Percentiles rank a stretch among this genome's conserved stretches.
These are phyloP conservation scores for Clarias platycephalus DNA, from an alignment of 2,797 vertebrate species.

Conservation along the genomic window DNA sequence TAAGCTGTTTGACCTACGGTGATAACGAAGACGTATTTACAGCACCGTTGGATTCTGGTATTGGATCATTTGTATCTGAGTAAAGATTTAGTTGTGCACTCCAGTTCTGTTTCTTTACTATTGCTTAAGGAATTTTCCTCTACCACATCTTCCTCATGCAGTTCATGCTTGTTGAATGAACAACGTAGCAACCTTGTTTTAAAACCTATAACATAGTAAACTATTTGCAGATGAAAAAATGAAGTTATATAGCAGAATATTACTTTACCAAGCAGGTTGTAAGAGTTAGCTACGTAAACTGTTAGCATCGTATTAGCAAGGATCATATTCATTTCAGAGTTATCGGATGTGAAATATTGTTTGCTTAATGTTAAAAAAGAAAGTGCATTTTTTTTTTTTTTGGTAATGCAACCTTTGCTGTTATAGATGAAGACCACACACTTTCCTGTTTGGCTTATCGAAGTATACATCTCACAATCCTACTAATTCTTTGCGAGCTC, in stretches of 20 bases:
- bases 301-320: background rate
- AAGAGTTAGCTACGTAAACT: background rate
- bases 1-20: constrained; percentile 32
- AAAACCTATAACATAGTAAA: too few relatives aligned
- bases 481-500: background rate
- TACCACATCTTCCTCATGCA: background rate
- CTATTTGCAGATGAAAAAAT: too few relatives aligned
- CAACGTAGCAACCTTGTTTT: background rate
- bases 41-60: background rate
- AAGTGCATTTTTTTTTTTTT: constrained; percentile 8
- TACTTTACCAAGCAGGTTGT: background rate
- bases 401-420: background rate
- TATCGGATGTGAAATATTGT: background rate
- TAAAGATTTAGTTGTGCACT: background rate
- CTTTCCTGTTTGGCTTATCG: background rate
- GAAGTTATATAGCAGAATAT: too few relatives aligned
- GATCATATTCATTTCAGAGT: background rate
- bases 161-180: background rate
- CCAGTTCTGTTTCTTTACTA: background rate
- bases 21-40: constrained; percentile 19
- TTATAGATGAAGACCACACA: background rate
- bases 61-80: background rate
- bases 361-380: background rate
- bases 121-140: background rate
- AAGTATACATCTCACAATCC: background rate